Evolutionary conservation across 2,888 invertebrate genomes (phyloP), one percentile per base, ranked within the genome.

Genomic region (Campoplex capitator): DNA sequence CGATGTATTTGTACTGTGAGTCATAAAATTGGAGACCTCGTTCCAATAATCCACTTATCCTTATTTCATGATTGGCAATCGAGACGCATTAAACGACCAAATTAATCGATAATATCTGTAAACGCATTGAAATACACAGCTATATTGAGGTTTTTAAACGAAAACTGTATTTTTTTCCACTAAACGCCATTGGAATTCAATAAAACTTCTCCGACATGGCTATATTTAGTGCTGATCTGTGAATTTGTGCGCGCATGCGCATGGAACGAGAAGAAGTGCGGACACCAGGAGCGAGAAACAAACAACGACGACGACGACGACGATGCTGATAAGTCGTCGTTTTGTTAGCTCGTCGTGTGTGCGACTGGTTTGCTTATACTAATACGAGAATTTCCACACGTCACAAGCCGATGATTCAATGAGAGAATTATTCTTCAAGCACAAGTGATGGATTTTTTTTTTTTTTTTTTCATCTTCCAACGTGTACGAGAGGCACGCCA

Each of bases 191-290:
- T 84, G 88, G 88, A 89, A 88, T 88, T 67, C 82, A 79, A 88
- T 87, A 89, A 89, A 85, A 87, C 85, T 71, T 65, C 77, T 89
- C 77, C 82, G 73, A 82, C 84, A 89, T 87, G 74, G 89, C 89
- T 91, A 90, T 90, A 90, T 91, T 90, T 89, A 89, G 88, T 88
- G 89, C 86, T 90, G 89, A 89, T 85, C 89, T 88, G 78, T 78
- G 85, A 81, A 74, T 67, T 65, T 80, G 54, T 58, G 42, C 13
- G 85, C 73, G 79, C 78, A 68, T 68, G 71, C 86, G 85, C 83
- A 80, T 73, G 75, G 77, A 85, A 67, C 62, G 75, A 85, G 85
- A 84, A 81, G 71, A 54, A 78, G 67, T 51, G 28, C 54, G 48
- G 58, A 54, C 28, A 35, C 38, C 42, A 13, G 54, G 62, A 42